phyloP scores from a whole-genome alignment of 2,888 invertebrate species.

The Drosophila subquinaria region DNA sequence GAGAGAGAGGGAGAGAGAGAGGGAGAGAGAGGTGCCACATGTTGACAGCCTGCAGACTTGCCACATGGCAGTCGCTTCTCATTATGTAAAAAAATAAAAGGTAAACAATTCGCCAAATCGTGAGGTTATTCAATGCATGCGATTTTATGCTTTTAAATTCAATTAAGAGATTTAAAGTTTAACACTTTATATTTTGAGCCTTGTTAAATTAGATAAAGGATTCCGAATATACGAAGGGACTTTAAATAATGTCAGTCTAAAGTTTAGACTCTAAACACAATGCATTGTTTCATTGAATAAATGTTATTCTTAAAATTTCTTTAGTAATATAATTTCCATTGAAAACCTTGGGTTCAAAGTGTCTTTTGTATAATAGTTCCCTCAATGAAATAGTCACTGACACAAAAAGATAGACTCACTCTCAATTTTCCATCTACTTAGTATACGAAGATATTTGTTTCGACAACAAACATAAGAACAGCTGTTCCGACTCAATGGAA shows the following conservation, averaged over 20 bases:
- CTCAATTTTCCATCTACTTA: background rate
- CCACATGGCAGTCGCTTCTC: constrained; percentile 33
- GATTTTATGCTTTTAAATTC: constrained; percentile 7
- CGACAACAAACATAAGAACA: constrained; percentile 32
- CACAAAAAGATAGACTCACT: background rate
- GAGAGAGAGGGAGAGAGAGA: constrained; percentile 4
- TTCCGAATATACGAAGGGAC: too few species aligned
- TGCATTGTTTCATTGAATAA: too few species aligned
- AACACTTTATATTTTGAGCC: background rate
- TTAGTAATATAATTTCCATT: background rate
- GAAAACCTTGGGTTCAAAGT: background rate
- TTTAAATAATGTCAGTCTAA: too few species aligned
- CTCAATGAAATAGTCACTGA: background rate
- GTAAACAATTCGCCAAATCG: constrained; percentile 10
- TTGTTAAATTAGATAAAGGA: background rate
- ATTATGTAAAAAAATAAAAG: constrained; percentile 7
- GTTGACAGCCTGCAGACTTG: constrained; percentile 43
- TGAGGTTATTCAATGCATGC: background rate
- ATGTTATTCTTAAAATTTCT: too few species aligned
- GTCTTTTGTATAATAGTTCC: background rate
- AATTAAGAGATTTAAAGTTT: background rate
- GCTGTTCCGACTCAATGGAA: constrained; percentile 22
- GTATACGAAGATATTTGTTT: constrained; percentile 8
- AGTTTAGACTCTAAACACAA: too few species aligned
- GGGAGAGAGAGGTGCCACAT: constrained; percentile 38